phyloP scores from a whole-genome alignment of 2,888 invertebrate genomes.

The Lithophane semibrunnea region DNA sequence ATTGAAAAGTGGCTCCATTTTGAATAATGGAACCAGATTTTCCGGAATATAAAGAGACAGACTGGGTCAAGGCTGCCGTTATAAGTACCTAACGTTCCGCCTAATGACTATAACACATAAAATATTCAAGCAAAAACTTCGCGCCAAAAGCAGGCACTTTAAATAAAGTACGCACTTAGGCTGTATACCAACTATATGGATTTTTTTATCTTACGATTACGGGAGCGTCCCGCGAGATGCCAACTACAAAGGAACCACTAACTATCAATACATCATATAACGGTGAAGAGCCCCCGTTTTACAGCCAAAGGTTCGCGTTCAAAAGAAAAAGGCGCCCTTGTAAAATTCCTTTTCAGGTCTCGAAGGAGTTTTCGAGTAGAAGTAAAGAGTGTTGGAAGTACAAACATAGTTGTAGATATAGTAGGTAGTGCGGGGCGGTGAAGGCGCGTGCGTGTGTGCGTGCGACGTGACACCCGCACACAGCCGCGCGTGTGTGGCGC shows the following conservation, averaged over 20 bases:
- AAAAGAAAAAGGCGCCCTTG: conserved; percentile 86
- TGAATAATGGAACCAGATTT: conserved; percentile 63
- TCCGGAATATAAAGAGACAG: conserved; percentile 46
- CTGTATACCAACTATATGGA: conserved; percentile 61
- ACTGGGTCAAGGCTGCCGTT: conserved; percentile 64
- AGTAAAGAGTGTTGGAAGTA: conserved; percentile 71
- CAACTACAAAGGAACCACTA: conserved; percentile 81
- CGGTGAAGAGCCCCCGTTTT: conserved; percentile 81
- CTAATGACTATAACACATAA: conserved; percentile 43
- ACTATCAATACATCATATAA: conserved; percentile 80
- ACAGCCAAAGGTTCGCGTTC: conserved; percentile 82
- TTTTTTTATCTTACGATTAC: conserved; percentile 77
- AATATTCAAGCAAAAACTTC: conserved; percentile 57
- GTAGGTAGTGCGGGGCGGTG: conserved; percentile 80
- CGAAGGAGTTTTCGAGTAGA: conserved; percentile 80
- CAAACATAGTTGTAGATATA: conserved; percentile 76
- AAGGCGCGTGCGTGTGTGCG: conserved; percentile 75
- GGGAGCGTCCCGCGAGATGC: conserved; percentile 72
- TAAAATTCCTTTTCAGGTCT: conserved; percentile 88
- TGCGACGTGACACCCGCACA: conserved; percentile 76
- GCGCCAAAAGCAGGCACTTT: conserved; percentile 48
- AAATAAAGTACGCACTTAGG: conserved; percentile 60
- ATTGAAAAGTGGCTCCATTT: conserved; percentile 61
- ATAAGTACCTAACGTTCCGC: conserved; percentile 53
- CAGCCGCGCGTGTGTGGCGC: conserved; percentile 11